These are phyloP conservation scores for Drepana falcataria DNA, from an alignment of 2,888 invertebrate genomes.

Conservation along the genomic window DNA sequence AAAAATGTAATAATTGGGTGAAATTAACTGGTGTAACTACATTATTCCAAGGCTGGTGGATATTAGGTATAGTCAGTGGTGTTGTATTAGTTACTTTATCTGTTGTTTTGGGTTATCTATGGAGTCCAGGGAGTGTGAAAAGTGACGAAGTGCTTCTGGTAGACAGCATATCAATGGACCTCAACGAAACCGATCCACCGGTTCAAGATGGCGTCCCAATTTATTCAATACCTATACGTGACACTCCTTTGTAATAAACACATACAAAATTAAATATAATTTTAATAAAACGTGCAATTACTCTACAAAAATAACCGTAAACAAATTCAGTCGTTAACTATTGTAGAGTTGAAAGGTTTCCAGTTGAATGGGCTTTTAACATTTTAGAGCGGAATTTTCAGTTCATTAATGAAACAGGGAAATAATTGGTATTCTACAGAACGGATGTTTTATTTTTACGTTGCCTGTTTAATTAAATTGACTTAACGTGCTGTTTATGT, in stretches of 20 bases:
- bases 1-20: conserved; percentile 29
- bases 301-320: conserved; percentile 4
- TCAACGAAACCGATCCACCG: conserved; percentile 48
- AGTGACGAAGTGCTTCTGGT: conserved; percentile 47
- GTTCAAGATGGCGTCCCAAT: conserved; percentile 40
- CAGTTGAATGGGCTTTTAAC: conserved; percentile 8
- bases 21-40: conserved; percentile 8
- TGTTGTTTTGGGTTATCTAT: conserved; percentile 32
- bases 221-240: conserved; percentile 31
- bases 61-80: conserved; percentile 44
- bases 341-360: conserved; percentile 6
- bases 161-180: conserved; percentile 31
- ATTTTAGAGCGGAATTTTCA: conserved; percentile 8
- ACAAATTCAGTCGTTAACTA: conserved; percentile 1
- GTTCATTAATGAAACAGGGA: conserved; percentile 8
- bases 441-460: conserved; percentile 7
- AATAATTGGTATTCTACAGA: conserved; percentile 12
- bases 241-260: conserved; percentile 3
- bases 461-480: conserved; percentile 12
- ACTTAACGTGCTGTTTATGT: not conserved
- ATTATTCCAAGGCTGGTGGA: conserved; percentile 23
- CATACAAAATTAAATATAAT: conserved; percentile 3
- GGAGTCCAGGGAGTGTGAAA: conserved; percentile 16
- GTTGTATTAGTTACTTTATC: conserved; percentile 38
- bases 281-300: conserved; percentile 6